Conservation (phyloP, 2,113 vertebrate genomes). For the Conger conger region DNA sequence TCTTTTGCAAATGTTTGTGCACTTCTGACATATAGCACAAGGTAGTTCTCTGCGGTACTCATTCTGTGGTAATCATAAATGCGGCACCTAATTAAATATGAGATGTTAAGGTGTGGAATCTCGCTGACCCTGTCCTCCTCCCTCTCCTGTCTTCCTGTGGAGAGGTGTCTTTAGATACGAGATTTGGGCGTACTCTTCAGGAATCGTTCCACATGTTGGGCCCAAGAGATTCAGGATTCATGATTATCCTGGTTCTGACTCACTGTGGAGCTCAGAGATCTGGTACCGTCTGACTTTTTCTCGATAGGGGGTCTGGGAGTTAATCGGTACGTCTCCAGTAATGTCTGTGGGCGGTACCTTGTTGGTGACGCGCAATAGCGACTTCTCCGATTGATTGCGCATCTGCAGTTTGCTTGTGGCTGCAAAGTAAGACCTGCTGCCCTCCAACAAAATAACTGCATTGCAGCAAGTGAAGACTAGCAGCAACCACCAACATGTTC, state of each 20-base stretch:
- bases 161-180: not conserved
- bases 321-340: no score
- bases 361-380: no score
- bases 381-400: no score
- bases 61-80: conserved; percentile 26
- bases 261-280: no score
- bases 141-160: not conserved
- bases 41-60: not conserved
- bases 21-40: not conserved
- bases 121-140: not conserved
- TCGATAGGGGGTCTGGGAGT: no score
- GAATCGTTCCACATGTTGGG: not conserved
- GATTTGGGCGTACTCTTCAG: not conserved
- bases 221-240: not conserved
- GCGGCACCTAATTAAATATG: conserved; percentile 16
- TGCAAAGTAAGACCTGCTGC: no score
- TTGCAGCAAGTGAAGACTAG: no score
- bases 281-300: not conserved
- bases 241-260: not conserved
- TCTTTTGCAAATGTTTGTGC: not conserved
- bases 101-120: not conserved
- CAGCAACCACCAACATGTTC: no score
- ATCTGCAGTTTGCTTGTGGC: no score
- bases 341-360: no score
- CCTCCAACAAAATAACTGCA: no score